These are phyloP conservation scores for Turritopsis dohrnii DNA, from an alignment of 30 jellyfish, hydroid and myxozoan genomes.

Conservation along the genomic window DNA sequence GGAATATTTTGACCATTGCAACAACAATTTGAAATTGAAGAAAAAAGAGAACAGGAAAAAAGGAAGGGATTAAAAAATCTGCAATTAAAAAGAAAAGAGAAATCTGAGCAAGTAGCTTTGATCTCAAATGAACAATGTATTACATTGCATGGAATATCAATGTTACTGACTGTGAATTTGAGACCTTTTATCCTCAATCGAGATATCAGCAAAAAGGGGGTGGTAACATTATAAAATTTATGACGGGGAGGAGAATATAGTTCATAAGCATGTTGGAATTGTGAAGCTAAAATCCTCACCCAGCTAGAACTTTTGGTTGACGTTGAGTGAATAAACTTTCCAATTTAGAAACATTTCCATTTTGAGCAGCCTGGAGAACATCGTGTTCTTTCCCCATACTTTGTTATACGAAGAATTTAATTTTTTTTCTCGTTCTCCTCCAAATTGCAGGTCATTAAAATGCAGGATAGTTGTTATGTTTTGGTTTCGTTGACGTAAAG, in stretches of 20 bases:
- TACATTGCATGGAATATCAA: background rate
- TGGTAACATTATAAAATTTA: background rate
- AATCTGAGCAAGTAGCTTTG: no score
- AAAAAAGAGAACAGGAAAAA: no score
- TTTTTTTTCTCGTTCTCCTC: background rate
- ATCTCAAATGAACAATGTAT: no score
- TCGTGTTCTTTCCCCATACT: slow-evolving; percentile 82
- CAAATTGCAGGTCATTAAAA: background rate
- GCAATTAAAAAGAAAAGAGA: no score
- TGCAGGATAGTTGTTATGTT: background rate
- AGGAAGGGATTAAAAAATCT: no score
- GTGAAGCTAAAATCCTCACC: background rate
- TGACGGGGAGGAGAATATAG: background rate
- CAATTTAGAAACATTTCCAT: slow-evolving; percentile 66
- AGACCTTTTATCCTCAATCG: background rate
- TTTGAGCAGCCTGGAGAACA: slow-evolving; percentile 70
- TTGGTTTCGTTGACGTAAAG: background rate
- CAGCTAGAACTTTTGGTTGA: slow-evolving; percentile 12
- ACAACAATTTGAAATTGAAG: no score
- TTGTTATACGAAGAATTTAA: background rate
- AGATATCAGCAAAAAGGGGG: background rate
- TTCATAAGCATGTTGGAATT: background rate
- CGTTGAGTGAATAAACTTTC: slow-evolving; percentile 46
- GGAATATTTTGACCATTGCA: no score
- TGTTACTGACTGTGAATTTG: no score